phyloP scores from a whole-genome alignment of 2,113 vertebrate genomes.

The Octodon degus region DNA sequence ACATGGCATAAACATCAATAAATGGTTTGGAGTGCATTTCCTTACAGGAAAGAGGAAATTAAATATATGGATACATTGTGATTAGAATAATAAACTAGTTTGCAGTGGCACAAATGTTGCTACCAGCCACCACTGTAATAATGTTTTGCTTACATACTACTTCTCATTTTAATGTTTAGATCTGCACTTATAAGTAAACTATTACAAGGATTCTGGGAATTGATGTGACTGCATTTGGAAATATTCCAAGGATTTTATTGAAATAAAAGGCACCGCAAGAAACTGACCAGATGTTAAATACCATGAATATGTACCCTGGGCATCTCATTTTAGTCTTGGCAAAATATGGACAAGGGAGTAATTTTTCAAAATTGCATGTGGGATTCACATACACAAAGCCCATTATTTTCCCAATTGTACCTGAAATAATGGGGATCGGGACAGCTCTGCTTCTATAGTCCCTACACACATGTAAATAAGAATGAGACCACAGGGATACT shows the following conservation, averaged over 20 bases:
- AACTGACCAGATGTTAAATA: slow-evolving; percentile 68
- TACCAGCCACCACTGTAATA: neutral
- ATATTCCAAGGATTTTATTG: slow-evolving; percentile 66
- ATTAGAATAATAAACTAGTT: neutral
- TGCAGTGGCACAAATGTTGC: neutral
- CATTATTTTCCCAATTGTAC: slow-evolving; percentile 66
- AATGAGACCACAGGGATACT: slow-evolving; percentile 52
- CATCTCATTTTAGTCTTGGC: slow-evolving; percentile 62
- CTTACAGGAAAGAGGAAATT: slow-evolving; percentile 49
- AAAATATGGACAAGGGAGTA: slow-evolving; percentile 66
- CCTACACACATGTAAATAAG: slow-evolving; percentile 46
- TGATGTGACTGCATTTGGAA: slow-evolving; percentile 51
- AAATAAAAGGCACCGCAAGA: slow-evolving; percentile 51
- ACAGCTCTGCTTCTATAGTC: slow-evolving; percentile 27
- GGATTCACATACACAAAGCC: slow-evolving; percentile 69
- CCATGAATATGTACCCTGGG: slow-evolving; percentile 8
- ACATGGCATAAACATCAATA: neutral
- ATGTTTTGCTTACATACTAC: slow-evolving; percentile 25
- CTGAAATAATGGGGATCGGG: slow-evolving; percentile 37
- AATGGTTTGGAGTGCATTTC: neutral
- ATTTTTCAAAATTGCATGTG: slow-evolving; percentile 75
- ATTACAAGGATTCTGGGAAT: slow-evolving; percentile 63
- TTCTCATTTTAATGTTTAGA: slow-evolving; percentile 65
- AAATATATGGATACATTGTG: slow-evolving; percentile 16
- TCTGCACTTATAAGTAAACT: slow-evolving; percentile 25